A percentile compares a stretch with the other conserved stretches of the same genome.
Conservation (phyloP, 2,888 invertebrate species). For the Plebejus anna region DNA sequence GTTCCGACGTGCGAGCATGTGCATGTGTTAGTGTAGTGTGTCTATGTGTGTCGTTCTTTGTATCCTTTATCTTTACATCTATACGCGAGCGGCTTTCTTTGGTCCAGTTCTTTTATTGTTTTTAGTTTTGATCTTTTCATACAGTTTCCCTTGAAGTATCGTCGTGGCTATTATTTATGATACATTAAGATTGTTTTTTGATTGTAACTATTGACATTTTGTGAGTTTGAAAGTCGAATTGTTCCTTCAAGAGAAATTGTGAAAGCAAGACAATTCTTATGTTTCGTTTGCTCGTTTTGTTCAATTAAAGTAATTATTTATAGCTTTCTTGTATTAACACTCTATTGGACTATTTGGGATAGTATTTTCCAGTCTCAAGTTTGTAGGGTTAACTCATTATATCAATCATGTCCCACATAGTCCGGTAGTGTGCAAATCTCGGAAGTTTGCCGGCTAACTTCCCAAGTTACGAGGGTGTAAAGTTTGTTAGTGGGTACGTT, state of each 20-base stretch:
- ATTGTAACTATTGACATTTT: not conserved
- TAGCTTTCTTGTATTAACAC: slow-evolving; percentile 12
- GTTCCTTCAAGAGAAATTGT: slow-evolving; percentile 22
- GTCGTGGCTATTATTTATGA: not conserved
- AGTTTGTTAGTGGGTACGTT: slow-evolving; percentile 56
- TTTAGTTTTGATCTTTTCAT: not conserved
- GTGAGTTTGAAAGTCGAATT: not conserved
- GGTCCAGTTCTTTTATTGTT: not conserved
- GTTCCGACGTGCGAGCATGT: slow-evolving; percentile 32
- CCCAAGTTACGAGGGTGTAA: slow-evolving; percentile 55
- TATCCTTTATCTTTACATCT: not conserved
- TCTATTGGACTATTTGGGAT: not conserved
- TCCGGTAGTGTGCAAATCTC: slow-evolving; percentile 23
- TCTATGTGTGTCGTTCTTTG: slow-evolving; percentile 16
- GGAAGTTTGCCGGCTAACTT: slow-evolving; percentile 51
- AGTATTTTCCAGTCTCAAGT: not conserved
- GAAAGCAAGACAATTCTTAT: slow-evolving; percentile 5
- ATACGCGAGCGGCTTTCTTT: not conserved
- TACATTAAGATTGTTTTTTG: not conserved
- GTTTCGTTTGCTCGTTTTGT: slow-evolving; percentile 9
- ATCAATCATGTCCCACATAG: slow-evolving; percentile 16
- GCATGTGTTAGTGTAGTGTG: slow-evolving; percentile 32
- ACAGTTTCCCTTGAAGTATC: slow-evolving; percentile 9
- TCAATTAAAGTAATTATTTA: not conserved
- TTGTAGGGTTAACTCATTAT: not conserved